These are phyloP conservation scores for Lepilemur septentrionalis DNA, from an alignment of 2,797 vertebrate genomes.

Conservation along the genomic window DNA sequence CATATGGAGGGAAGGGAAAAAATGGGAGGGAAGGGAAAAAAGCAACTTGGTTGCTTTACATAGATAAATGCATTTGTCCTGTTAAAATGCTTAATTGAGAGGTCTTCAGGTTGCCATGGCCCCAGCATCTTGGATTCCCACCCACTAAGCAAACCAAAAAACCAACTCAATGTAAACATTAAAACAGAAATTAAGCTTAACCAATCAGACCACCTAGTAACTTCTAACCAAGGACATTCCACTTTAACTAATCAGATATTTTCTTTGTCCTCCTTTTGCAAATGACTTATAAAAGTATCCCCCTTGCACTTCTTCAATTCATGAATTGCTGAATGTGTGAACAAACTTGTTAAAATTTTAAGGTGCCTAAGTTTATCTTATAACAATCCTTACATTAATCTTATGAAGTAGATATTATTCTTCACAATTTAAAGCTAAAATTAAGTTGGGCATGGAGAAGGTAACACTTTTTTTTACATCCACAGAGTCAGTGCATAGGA, in stretches of 20 bases:
- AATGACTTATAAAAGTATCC: neutral
- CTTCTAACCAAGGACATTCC: neutral
- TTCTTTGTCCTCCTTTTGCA: neutral
- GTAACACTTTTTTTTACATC: neutral
- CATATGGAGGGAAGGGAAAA: neutral
- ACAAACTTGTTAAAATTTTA: neutral
- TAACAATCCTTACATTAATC: neutral
- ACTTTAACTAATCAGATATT: neutral
- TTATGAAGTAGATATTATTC: neutral
- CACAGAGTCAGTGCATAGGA: neutral
- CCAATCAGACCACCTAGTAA: no score
- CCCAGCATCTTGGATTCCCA: neutral
- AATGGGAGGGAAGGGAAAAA: neutral
- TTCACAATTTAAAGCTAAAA: neutral
- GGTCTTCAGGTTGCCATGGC: neutral
- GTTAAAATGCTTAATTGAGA: neutral
- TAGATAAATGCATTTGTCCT: neutral
- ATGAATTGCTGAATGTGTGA: neutral
- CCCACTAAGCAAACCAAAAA: neutral
- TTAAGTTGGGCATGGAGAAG: neutral
- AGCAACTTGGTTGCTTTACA: neutral
- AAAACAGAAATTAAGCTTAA: neutral
- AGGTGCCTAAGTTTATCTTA: neutral
- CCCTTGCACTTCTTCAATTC: neutral
- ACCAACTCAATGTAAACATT: neutral